Conservation (phyloP, 1,140 invertebrate genomes). For the Hypsibius dujardini region DNA sequence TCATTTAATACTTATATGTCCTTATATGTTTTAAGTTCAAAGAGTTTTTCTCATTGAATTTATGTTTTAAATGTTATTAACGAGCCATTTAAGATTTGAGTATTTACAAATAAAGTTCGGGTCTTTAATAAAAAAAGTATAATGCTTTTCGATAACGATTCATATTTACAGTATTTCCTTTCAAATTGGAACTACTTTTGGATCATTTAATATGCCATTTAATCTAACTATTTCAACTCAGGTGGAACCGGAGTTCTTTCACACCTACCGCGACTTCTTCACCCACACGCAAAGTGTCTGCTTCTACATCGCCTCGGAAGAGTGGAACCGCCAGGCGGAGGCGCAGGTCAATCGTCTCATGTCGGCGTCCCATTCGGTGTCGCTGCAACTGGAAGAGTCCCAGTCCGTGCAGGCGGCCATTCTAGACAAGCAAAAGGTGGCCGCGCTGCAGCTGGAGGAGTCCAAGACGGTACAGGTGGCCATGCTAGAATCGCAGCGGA, state of each 20-base stretch:
- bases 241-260: conserved; percentile 41
- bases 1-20: too few species aligned
- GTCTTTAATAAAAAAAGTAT: too few species aligned
- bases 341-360: conserved; percentile 37
- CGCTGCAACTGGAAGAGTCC: conserved; percentile 36
- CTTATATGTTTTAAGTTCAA: too few species aligned
- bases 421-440: conserved; percentile 38
- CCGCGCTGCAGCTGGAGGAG: conserved; percentile 39
- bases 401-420: conserved; percentile 32
- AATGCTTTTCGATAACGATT: too few species aligned
- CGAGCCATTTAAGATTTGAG: too few species aligned
- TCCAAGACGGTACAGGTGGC: conserved; percentile 31
- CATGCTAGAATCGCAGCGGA: conserved; percentile 37
- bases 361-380: conserved; percentile 35
- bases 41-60: too few species aligned
- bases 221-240: too few species aligned
- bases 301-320: conserved; percentile 44
- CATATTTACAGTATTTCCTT: too few species aligned
- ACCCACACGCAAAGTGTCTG: conserved; percentile 50
- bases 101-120: too few species aligned
- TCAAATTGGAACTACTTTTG: too few species aligned
- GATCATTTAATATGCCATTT: too few species aligned
- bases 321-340: conserved; percentile 46
- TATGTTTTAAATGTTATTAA: too few species aligned
- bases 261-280: conserved; percentile 47